These are phyloP conservation scores for Gnathonemus echidnorhynchus DNA, from an alignment of 2,113 vertebrate species.

Conservation along the genomic window DNA sequence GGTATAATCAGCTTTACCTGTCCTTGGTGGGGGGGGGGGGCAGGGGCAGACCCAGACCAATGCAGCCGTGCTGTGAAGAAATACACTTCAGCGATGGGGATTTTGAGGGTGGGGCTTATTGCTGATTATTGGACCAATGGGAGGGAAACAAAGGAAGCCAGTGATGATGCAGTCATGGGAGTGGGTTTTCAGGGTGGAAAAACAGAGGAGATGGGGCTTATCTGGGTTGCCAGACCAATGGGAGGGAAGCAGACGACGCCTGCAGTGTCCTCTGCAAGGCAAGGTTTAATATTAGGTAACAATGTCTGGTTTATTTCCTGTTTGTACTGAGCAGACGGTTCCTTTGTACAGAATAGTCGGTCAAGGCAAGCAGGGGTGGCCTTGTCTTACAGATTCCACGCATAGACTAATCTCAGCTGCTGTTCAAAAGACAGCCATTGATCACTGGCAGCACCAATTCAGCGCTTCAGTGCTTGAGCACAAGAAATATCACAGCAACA, in stretches of 20 bases:
- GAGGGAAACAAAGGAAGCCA: not conserved
- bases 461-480: not conserved
- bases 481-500: not conserved
- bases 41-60: not conserved
- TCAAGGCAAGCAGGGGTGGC: not conserved
- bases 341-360: not conserved
- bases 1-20: not conserved
- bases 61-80: not conserved
- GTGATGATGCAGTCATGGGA: not conserved
- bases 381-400: not conserved
- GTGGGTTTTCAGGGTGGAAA: not conserved
- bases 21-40: not conserved
- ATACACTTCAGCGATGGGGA: not conserved
- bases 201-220: not conserved
- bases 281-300: not conserved
- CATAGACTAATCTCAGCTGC: not conserved
- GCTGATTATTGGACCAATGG: not conserved
- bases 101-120: not conserved
- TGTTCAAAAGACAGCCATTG: not conserved
- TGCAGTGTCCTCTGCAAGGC: not conserved
- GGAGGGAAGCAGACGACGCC: not conserved
- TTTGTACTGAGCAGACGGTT: not conserved
- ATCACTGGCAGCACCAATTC: not conserved
- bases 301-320: not conserved
- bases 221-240: not conserved